phyloP scores from a whole-genome alignment of 23 tunicate species.

The Phallusia fumigata region DNA sequence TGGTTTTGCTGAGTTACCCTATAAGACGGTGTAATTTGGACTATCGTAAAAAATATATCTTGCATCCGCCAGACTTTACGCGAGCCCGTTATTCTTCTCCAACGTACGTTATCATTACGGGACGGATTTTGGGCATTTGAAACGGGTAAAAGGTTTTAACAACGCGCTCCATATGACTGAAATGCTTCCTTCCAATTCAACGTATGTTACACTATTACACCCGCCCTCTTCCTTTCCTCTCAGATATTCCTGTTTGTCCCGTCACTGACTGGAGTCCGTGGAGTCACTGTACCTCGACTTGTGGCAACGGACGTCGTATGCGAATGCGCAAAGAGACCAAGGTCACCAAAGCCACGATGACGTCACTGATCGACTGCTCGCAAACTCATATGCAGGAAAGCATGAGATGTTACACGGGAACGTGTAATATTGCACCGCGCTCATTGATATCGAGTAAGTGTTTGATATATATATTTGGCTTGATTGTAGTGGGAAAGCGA shows the following conservation, averaged over 20 bases:
- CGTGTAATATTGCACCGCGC: constrained; percentile 38
- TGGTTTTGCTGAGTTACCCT: no score
- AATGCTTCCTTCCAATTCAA: no score
- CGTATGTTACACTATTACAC: no score
- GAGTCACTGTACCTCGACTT: constrained; percentile 90
- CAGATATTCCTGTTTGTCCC: constrained; percentile 87
- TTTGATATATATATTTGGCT: neutral
- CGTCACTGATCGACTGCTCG: constrained; percentile 87
- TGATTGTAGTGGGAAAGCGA: no score
- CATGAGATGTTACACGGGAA: constrained; percentile 69
- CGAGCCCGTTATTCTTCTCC: no score
- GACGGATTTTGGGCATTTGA: no score
- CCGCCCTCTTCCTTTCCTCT: neutral
- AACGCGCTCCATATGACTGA: no score
- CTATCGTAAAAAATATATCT: no score
- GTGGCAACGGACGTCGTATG: constrained; percentile 72
- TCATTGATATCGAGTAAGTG: neutral
- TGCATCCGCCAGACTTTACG: no score
- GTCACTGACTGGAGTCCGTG: constrained; percentile 76
- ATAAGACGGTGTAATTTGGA: no score
- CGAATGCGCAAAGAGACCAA: constrained; percentile 65
- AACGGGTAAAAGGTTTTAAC: no score
- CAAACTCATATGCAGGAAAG: constrained; percentile 84
- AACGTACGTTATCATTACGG: no score
- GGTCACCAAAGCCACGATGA: constrained; percentile 80